Evolutionary conservation across 2,113 vertebrate genomes (phyloP).

Genomic region (Pseudonaja textilis): DNA sequence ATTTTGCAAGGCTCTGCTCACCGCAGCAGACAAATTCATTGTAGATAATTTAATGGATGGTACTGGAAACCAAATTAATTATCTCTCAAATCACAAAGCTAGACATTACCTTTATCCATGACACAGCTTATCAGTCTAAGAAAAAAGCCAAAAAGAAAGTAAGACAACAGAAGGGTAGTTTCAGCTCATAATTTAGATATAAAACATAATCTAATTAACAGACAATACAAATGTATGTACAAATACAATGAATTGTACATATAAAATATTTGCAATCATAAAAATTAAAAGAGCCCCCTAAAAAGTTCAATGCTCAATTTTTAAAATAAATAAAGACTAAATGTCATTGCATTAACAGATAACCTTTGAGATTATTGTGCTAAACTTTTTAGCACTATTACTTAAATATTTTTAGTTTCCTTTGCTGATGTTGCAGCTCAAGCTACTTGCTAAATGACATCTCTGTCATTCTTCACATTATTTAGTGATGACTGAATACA

Average conservation of each 20-base stretch:
- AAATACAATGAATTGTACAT: background rate
- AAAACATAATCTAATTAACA: background rate
- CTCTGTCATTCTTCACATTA: background rate
- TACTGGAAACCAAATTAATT: constrained; percentile 8
- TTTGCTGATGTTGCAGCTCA: background rate
- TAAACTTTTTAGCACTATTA: background rate
- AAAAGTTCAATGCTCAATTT: background rate
- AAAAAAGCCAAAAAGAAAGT: background rate
- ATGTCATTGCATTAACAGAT: background rate
- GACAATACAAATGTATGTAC: background rate
- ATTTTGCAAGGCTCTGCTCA: background rate
- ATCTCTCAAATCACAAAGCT: constrained; percentile 12
- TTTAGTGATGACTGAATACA: constrained; percentile 2
- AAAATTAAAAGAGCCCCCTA: background rate
- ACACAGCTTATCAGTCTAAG: background rate
- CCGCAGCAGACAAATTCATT: constrained; percentile 15
- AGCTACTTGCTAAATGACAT: background rate
- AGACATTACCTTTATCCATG: background rate
- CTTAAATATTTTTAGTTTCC: background rate
- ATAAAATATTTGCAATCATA: background rate
- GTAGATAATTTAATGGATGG: constrained; percentile 4
- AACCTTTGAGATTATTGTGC: background rate
- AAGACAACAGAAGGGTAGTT: background rate
- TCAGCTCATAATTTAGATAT: background rate
- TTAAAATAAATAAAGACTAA: background rate